Base-by-base conservation (phyloP, 1,140 invertebrate genomes). In the Latrodectus geometricus region DNA sequence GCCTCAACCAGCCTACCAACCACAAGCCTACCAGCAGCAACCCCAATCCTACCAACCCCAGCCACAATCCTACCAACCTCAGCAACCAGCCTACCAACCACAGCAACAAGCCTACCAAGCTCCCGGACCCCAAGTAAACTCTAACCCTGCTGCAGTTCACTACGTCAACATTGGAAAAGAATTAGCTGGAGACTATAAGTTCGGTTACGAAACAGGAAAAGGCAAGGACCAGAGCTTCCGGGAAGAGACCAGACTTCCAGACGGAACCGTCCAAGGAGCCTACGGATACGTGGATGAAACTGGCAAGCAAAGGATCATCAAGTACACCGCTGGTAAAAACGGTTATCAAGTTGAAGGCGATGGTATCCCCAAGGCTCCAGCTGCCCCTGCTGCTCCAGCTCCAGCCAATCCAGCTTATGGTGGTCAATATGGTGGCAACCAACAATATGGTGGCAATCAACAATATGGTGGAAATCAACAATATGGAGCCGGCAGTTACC, bases 241-340 rank as follows among this genome's bases (percentile, higher is more conserved):
- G 48, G 86, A 88, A 77, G 88, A 89, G 56, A 88, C 88, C 73
- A 69, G 88, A 70, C 54, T 88, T 14, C 88, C 88, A 17, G 89
- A 90, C 72, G 90, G 90, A 20, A 86, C 87, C 35, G 89, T 91
- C 35, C 92, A 92, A 7, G 94, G 94, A 9, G 92, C 92, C 5
- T 94, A 94, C 88, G 93, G 93, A 17, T 93, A 93, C 90, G 89
- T 91, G 0, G 93, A 91, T n/a, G 91, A 92, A 8, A 91, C 93
- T 88, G 93, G 93, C 15, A 91, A 92, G 74, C 86, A 91, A 11
- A 93, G 93, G 75, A 93, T 93, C 17, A 91, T 94, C 11, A 94
- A 93, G 89, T 94, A 94, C 88, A 92, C 92, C 5, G 93, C 94
- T 11, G 94, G 94, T 9, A 94, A 94, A 90, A 92, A 94, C 74